Base-by-base conservation (phyloP, 2,113 vertebrate genomes). In the Ia io region DNA sequence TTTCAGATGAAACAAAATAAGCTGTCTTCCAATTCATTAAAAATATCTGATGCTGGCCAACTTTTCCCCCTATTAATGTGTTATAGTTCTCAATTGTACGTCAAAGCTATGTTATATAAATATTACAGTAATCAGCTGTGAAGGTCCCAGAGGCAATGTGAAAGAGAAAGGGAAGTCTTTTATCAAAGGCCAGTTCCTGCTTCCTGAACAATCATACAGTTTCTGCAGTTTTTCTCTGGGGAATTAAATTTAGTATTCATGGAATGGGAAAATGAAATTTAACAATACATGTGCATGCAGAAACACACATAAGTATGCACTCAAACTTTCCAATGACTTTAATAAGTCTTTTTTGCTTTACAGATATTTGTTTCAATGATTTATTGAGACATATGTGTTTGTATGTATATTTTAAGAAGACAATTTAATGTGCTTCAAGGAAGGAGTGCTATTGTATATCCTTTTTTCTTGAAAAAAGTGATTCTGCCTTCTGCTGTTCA, bases 141-240 rank as follows among this genome's bases (percentile, higher is more conserved):
- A 98, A 97, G 95, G 95, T 86, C 98, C 97, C 98, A 98, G 79
- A 97, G 96, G 98, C 94, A 98, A 92, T 97, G 91, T 73, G 95
- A 92, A 97, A 86, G 25, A 98, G 93, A 98, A 98, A 97, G 84
- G 98, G 98, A 98, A 98, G 89, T 73, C 98, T 98, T 99, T 98
- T 97, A 98, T 98, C 98, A 98, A 98, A 97, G 97, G 97, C 98
- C 97, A 97, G 93, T 98, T 98, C 97, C 97, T 98, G 98, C 97
- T 98, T 98, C 98, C 98, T 98, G 97, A 98, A 98, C 93, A 98
- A 18, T 94, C 96, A 98, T 98, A 97, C 9, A 93, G 87, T 89
- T 98, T 98, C 97, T 98, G 84, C 96, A 96, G 89, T 98, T 97
- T 98, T 95, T 80, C 80, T 95, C 65, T 88, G 94, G 95, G 95